Conservation (phyloP, 2,113 vertebrate species). For the Dicentrarchus labrax region DNA sequence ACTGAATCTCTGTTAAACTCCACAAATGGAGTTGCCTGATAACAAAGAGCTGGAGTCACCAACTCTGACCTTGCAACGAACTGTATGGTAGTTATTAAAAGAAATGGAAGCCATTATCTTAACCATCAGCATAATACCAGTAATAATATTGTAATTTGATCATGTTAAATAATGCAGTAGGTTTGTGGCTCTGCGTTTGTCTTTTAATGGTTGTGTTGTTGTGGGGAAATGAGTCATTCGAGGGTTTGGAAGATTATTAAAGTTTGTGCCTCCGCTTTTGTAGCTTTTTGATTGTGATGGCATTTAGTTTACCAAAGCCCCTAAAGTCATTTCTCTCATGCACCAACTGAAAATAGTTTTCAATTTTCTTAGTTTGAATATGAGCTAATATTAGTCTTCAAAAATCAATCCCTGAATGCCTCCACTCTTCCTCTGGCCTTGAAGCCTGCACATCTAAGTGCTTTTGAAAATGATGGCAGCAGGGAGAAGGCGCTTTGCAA, state of each 20-base stretch:
- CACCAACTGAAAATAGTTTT: constrained; percentile 58
- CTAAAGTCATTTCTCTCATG: constrained; percentile 42
- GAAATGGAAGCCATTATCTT: constrained; percentile 16
- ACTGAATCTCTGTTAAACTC: background rate
- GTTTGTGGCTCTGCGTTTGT: constrained; percentile 29
- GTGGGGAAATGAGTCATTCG: constrained; percentile 32
- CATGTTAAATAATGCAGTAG: constrained; percentile 43
- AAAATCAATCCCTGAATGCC: constrained; percentile 63
- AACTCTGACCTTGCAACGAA: constrained; percentile 17
- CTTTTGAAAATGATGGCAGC: constrained; percentile 73
- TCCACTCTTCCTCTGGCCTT: constrained; percentile 67
- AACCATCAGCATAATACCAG: background rate
- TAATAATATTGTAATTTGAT: constrained; percentile 21
- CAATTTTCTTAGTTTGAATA: constrained; percentile 58
- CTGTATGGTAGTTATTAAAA: constrained; percentile 6
- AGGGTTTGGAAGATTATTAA: constrained; percentile 43
- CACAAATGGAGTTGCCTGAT: background rate
- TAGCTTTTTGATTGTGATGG: constrained; percentile 41
- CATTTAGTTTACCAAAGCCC: constrained; percentile 58
- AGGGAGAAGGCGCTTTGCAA: constrained; percentile 64
- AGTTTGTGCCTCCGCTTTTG: constrained; percentile 29
- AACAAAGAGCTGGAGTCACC: background rate
- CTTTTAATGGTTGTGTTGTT: constrained; percentile 35
- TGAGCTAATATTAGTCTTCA: constrained; percentile 74
- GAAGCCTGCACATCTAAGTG: constrained; percentile 75